Conservation (phyloP, 2,113 vertebrate genomes). For the Xenotilapia leptura region DNA sequence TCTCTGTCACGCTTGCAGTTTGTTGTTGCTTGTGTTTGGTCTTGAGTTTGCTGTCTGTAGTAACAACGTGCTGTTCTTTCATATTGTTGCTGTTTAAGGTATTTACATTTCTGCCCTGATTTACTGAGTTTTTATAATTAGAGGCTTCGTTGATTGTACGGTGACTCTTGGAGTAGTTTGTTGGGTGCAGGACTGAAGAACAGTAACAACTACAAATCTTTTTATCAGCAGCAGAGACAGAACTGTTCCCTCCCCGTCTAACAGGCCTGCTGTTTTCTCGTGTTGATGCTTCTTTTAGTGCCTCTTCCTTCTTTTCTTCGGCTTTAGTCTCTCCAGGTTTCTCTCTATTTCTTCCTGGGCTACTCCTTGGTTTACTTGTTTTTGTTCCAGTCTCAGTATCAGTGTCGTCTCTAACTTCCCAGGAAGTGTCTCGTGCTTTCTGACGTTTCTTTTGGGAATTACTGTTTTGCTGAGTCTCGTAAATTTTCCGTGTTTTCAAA, state of each 20-base stretch:
- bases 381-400: not conserved
- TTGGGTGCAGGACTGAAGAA: fast-evolving
- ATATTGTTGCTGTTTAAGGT: not conserved
- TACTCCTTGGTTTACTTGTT: not conserved
- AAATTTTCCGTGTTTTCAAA: not conserved
- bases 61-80: not conserved
- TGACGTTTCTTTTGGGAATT: not conserved
- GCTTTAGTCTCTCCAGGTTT: not conserved
- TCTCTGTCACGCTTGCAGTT: not conserved
- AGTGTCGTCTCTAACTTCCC: fast-evolving
- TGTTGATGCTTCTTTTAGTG: fast-evolving
- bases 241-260: not conserved
- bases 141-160: fast-evolving
- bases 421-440: fast-evolving
- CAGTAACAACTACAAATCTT: fast-evolving
- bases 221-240: fast-evolving
- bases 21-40: not conserved
- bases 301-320: fast-evolving
- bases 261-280: fast-evolving
- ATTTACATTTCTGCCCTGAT: not conserved
- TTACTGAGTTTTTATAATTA: fast-evolving
- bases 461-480: not conserved
- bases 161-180: fast-evolving
- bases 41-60: not conserved
- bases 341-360: not conserved